phyloP scores from a whole-genome alignment of 2,113 vertebrate genomes.

The Nothobranchius kuhntae region DNA sequence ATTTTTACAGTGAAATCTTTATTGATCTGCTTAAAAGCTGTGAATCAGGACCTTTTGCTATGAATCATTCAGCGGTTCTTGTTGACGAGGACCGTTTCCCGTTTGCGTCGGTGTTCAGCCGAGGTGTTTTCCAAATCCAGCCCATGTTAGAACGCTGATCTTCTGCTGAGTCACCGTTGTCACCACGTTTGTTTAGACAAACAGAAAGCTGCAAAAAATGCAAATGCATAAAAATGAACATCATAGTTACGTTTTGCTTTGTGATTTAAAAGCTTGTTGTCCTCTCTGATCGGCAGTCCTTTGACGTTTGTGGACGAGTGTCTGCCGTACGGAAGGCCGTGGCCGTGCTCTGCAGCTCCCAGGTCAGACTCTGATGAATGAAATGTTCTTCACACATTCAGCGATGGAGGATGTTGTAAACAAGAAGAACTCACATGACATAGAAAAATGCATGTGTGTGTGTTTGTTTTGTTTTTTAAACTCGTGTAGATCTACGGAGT shows the following conservation, averaged over 20 bases:
- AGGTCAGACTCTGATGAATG: conserved; percentile 77
- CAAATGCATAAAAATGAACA: not conserved
- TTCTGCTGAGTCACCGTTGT: conserved; percentile 1
- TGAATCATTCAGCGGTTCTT: conserved; percentile 15
- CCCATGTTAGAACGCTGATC: not conserved
- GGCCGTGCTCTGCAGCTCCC: conserved; percentile 88
- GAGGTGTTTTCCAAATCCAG: conserved; percentile 20
- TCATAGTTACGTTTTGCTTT: not conserved
- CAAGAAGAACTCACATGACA: not conserved
- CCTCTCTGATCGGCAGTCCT: conserved; percentile 80
- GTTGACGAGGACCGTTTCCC: not conserved
- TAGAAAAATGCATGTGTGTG: not conserved
- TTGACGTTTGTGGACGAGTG: conserved; percentile 92
- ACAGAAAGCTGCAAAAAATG: too few relatives aligned
- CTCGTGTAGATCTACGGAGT: conserved; percentile 86
- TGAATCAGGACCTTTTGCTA: not conserved
- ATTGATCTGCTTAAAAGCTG: not conserved
- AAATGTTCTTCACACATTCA: not conserved
- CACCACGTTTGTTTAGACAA: not conserved
- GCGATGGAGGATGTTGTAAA: not conserved
- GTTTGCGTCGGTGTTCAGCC: not conserved
- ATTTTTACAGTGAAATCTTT: not conserved
- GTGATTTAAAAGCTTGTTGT: not conserved
- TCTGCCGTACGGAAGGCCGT: conserved; percentile 89
- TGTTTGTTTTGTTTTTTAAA: not conserved